Conservation (phyloP, 2,797 vertebrate genomes). For the Gymnodraco acuticeps region DNA sequence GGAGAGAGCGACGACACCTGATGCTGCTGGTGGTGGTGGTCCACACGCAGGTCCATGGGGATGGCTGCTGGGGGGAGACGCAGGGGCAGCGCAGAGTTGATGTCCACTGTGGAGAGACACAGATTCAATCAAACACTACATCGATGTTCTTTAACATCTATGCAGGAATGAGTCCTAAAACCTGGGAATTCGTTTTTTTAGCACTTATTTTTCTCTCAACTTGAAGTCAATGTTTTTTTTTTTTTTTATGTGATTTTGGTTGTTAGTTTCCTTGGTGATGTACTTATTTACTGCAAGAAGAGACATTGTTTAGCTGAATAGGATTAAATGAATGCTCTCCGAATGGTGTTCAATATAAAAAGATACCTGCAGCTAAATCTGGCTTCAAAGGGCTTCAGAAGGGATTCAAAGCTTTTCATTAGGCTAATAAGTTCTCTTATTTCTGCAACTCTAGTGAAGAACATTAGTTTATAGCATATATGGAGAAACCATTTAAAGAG, state of each 20-base stretch:
- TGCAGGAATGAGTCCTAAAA: too few species aligned
- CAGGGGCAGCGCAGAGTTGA: slow-evolving; percentile 91
- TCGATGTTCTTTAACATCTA: neutral
- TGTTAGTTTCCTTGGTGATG: neutral
- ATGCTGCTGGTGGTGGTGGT: slow-evolving; percentile 83
- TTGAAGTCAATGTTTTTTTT: too few species aligned
- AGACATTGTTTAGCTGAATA: slow-evolving; percentile 8
- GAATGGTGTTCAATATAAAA: slow-evolving; percentile 19
- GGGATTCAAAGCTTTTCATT: slow-evolving; percentile 5
- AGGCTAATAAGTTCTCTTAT: neutral
- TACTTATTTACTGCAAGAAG: neutral
- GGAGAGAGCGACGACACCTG: slow-evolving; percentile 74
- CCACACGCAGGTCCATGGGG: slow-evolving; percentile 96
- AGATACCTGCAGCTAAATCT: neutral
- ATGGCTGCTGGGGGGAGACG: slow-evolving; percentile 92
- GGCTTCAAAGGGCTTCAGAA: neutral
- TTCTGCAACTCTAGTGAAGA: neutral
- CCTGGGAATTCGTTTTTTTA: too few species aligned
- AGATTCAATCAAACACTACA: neutral
- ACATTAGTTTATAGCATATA: neutral
- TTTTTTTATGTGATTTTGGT: too few species aligned
- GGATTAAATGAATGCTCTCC: slow-evolving; percentile 45
- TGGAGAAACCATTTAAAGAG: too few species aligned
- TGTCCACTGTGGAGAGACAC: slow-evolving; percentile 84
- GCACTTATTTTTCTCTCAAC: too few species aligned